Evolutionary conservation across 2,113 vertebrate genomes (phyloP), one percentile per base, ranked within the genome.

Genomic region (Chionis minor): DNA sequence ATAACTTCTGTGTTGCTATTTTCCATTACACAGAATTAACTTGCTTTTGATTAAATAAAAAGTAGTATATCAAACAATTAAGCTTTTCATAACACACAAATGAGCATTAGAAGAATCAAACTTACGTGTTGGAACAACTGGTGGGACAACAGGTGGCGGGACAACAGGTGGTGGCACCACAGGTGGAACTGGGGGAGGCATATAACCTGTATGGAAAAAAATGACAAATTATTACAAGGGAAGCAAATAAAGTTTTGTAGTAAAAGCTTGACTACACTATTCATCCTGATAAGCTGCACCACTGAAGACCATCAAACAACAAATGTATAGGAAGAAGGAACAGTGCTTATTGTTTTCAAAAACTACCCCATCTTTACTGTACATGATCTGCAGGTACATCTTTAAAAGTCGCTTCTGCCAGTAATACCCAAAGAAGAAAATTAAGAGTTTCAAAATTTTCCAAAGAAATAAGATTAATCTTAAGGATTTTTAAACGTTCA

Each of bases 61-160:
- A 51, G 11, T 21, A 80, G 26, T 12, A 18, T 20, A 77, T 35
- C 35, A 78, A 78, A 33, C 10, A 74, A 77, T 10, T 58, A 78
- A 58, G 86, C 52, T 90, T 90, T 66, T 51, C 56, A 33, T 55
- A 23, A 56, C 23, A 92, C 21, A 89, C 3, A 32, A 83, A 44
- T 15, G 40, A 91, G 15, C 71, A 72, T 12, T 44, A 70, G 33
- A 93, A 71, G 27, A 95, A 74, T 47, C 69, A 96, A 63, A 99
- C 99, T 98, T 98, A 99, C 99, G 93, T 91, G 98, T 98, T 88
- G 99, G 98, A 70, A 98, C 99, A 40, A 98, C 98, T 16, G 98
- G 98, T 47, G 98, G 98, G 28, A 99, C 98, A 73, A 98, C 94
- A 49, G 98, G 98, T 24, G 99, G 99, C 1, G 99, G 98, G 8